Conservation (phyloP, 2,888 invertebrate genomes). For the Drosophila algonquin region DNA sequence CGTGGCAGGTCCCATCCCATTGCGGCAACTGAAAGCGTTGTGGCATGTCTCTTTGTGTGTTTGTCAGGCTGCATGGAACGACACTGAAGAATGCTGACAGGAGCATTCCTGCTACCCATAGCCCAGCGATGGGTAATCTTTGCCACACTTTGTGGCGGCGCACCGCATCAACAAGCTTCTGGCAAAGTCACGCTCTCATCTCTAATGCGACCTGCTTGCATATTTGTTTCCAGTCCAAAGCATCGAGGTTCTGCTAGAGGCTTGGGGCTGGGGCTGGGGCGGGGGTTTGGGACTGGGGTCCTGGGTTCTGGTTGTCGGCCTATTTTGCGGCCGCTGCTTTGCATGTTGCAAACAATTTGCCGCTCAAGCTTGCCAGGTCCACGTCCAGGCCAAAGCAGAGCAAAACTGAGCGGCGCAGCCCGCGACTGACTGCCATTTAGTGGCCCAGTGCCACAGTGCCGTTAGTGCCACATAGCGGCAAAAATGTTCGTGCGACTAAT, state of each 20-base stretch:
- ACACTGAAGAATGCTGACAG: conserved; percentile 47
- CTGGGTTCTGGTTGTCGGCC: conserved; percentile 49
- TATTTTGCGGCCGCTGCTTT: conserved; percentile 68
- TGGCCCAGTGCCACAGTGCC: conserved; percentile 21
- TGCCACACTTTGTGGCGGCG: neutral
- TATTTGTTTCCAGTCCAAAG: conserved; percentile 50
- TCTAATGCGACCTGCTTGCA: conserved; percentile 39
- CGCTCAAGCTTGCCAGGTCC: conserved; percentile 25
- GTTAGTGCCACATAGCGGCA: conserved; percentile 56
- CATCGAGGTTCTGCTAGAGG: conserved; percentile 13
- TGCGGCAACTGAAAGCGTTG: conserved; percentile 24
- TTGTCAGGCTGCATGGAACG: conserved; percentile 50
- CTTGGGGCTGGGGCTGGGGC: neutral
- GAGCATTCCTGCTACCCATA: conserved; percentile 29
- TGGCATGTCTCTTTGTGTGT: conserved; percentile 50
- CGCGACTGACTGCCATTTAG: conserved; percentile 58
- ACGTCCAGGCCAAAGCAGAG: conserved; percentile 4
- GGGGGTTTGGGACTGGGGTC: neutral
- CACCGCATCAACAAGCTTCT: neutral
- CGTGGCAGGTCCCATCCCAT: neutral
- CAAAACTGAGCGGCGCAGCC: conserved; percentile 27
- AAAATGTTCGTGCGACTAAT: conserved; percentile 76
- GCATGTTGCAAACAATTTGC: conserved; percentile 77
- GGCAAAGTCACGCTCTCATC: conserved; percentile 22
- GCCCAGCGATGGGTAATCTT: conserved; percentile 20